Base-by-base conservation (phyloP, 2,888 invertebrate genomes). In the Schizotus pectinicornis region DNA sequence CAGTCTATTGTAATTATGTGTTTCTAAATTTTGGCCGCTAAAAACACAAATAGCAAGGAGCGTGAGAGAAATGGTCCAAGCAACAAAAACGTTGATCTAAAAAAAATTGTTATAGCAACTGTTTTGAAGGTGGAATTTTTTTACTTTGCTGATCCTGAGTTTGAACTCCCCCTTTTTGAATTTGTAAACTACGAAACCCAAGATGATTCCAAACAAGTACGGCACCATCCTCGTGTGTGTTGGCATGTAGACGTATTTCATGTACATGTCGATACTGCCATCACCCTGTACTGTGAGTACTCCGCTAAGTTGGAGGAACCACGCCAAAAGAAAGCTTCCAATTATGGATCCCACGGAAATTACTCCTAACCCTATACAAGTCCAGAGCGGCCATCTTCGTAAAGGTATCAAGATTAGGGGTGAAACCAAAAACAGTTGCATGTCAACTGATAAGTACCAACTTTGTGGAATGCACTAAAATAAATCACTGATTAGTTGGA, bases 381-480 rank as follows among this genome's bases (percentile, higher is more conserved):
- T 39, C 45, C 45, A 43, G n/a, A 33, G 2, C 1, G 57, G 57
- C 57, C 51, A 51, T 36, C 22, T 30, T 3, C 38, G 31, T 33
- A 58, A 36, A 3, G 45, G 37, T 8, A 58, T 9, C 9, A 58
- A 36, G 7, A 58, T 3, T 13, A 39, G 3, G 8, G 58, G 58
- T 33, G 53, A 54, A 6, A 58, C 9, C 8, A 58, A 6, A 11
- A 58, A 58, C 7, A 58, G 31, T 48, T 58, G 58, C 58, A 58
- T 58, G 45, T 54, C 58, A 2, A 58, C 53, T 3, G 48, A 43
- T 3, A 58, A 36, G 46, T 58, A 58, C 58, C 58, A 58, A 33
- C 47, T 53, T 58, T 58, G 58, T 7, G 49, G 47, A 31, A 53
- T 41, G 32, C 58, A 58, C 58, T 58, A 38, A 1, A 58, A 53